These are phyloP conservation scores for Ploceus nigricollis DNA, from an alignment of 2,113 vertebrate genomes.

Conservation along the genomic window DNA sequence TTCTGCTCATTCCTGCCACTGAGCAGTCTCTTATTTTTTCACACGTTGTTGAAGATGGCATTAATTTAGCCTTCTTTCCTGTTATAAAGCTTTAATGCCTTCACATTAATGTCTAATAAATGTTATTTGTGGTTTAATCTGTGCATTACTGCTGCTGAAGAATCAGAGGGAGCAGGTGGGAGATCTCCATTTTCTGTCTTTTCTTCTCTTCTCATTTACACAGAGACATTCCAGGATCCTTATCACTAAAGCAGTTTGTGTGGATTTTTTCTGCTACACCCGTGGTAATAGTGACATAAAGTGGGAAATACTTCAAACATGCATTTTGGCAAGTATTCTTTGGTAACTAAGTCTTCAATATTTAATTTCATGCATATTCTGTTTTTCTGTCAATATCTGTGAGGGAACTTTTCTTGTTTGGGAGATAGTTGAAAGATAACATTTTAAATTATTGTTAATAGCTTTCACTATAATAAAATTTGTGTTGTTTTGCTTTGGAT, in stretches of 20 bases:
- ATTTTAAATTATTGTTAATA: not conserved
- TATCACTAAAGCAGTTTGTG: not conserved
- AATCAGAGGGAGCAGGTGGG: not conserved
- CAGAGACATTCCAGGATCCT: not conserved
- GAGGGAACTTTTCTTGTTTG: not conserved
- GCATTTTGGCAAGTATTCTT: not conserved
- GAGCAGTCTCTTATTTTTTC: not conserved
- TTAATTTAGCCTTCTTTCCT: not conserved
- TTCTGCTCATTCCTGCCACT: not conserved
- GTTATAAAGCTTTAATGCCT: not conserved
- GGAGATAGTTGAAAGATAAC: not conserved
- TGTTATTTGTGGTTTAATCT: slow-evolving; percentile 1
- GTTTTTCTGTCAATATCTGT: not conserved
- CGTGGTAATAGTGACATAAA: not conserved
- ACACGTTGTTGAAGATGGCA: not conserved
- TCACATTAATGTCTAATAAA: not conserved
- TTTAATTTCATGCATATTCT: not conserved
- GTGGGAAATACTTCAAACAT: not conserved
- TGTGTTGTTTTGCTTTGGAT: not conserved
- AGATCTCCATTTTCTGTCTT: not conserved
- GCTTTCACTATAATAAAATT: not conserved
- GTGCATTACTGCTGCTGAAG: not conserved
- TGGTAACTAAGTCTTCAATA: not conserved
- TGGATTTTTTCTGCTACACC: fast-evolving
- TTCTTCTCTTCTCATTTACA: not conserved